Evolutionary conservation across 2,888 invertebrate genomes (phyloP).

Genomic region (Agriotes lineatus): DNA sequence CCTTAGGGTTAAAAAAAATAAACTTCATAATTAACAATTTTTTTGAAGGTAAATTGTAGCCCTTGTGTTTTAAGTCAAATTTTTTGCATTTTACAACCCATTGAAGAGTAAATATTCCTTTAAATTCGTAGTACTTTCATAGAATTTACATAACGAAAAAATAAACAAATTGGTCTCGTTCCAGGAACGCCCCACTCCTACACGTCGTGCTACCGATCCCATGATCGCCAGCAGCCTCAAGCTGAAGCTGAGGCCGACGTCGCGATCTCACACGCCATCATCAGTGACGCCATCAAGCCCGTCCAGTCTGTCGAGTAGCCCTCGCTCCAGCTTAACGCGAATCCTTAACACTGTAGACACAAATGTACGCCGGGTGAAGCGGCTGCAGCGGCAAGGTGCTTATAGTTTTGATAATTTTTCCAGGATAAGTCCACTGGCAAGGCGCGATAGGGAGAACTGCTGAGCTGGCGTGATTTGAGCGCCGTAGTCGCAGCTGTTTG

Average conservation of each 20-base stretch:
- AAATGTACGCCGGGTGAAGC: conserved; percentile 57
- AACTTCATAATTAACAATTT: no score
- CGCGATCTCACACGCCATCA: conserved; percentile 49
- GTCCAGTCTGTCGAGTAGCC: conserved; percentile 53
- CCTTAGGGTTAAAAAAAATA: no score
- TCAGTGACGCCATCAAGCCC: conserved; percentile 43
- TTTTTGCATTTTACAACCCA: no score
- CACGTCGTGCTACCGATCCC: conserved; percentile 52
- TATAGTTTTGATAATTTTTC: conserved; percentile 60
- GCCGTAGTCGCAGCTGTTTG: background rate
- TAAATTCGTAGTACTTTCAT: no score
- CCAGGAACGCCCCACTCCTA: conserved; percentile 31
- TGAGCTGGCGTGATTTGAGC: background rate
- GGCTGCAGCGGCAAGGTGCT: conserved; percentile 55
- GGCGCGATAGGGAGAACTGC: conserved; percentile 17
- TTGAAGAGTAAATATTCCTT: no score
- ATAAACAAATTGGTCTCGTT: background rate
- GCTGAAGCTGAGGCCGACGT: conserved; percentile 58
- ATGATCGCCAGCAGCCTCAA: conserved; percentile 56
- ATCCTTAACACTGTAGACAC: conserved; percentile 55
- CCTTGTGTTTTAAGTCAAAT: no score
- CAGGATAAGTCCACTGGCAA: conserved; percentile 16
- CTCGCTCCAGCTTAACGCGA: conserved; percentile 57
- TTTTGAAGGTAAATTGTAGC: no score
- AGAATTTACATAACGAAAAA: background rate